A percentile compares a stretch with the other conserved stretches of the same genome.
Evolutionary conservation across 2,888 invertebrate species (phyloP).

Genomic region (Metopia argyrocephala): DNA sequence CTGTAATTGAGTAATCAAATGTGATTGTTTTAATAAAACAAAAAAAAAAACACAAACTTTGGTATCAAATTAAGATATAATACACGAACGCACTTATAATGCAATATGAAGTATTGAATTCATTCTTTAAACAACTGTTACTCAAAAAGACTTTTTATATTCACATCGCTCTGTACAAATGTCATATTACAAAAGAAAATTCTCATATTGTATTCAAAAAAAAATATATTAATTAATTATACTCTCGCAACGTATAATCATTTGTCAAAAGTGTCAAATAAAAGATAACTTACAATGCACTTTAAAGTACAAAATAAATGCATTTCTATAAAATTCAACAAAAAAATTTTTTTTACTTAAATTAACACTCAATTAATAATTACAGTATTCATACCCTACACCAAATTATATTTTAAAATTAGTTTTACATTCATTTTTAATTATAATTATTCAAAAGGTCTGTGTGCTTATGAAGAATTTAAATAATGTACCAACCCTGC

Average conservation of each 20-base stretch:
- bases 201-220: background rate
- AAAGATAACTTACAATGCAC: slow-evolving; percentile 10
- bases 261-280: slow-evolving; percentile 59
- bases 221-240: slow-evolving; percentile 39
- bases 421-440: background rate
- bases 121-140: background rate
- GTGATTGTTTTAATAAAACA: too few relatives aligned
- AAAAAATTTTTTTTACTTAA: slow-evolving; percentile 6
- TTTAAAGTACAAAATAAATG: slow-evolving; percentile 38
- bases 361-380: slow-evolving; percentile 51
- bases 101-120: background rate
- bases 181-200: slow-evolving; percentile 14
- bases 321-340: slow-evolving; percentile 12
- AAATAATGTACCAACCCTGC: too few relatives aligned
- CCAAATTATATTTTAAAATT: background rate
- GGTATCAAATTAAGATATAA: too few relatives aligned
- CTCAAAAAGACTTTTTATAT: background rate
- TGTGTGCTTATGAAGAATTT: too few relatives aligned
- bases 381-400: too few relatives aligned
- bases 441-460: too few relatives aligned
- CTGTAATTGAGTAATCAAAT: too few relatives aligned
- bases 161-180: background rate
- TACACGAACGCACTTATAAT: background rate
- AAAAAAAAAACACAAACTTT: too few relatives aligned
- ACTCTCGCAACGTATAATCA: slow-evolving; percentile 34